These are phyloP conservation scores for Nanger granti DNA, from an alignment of 2,113 vertebrate species.

Conservation along the genomic window DNA sequence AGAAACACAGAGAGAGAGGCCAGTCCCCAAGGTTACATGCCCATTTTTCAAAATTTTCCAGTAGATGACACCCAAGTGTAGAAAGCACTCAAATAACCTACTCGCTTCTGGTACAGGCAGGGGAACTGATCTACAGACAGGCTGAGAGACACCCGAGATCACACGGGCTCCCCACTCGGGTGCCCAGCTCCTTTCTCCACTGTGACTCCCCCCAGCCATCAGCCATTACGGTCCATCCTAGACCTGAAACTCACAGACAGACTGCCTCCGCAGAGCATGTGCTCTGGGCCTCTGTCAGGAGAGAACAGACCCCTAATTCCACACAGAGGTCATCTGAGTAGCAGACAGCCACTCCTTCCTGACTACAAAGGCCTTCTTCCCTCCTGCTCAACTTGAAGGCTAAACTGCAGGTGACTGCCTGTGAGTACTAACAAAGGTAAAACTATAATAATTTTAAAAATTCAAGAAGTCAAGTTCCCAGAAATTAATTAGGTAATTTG, in stretches of 20 bases:
- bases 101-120: accelerated
- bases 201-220: accelerated
- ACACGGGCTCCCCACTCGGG: accelerated
- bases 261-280: accelerated
- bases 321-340: accelerated
- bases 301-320: accelerated
- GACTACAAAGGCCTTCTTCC: background rate
- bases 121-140: background rate
- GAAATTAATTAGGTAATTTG: conserved; percentile 65
- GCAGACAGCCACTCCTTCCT: accelerated
- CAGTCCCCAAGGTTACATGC: accelerated
- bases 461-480: conserved; percentile 19
- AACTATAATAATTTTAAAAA: background rate
- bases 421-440: background rate
- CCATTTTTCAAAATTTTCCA: accelerated
- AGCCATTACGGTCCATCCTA: accelerated
- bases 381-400: background rate
- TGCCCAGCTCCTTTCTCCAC: accelerated
- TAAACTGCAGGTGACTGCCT: background rate
- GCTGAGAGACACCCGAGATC: accelerated
- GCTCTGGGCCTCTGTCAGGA: background rate
- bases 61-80: background rate
- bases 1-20: no score
- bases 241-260: no score
- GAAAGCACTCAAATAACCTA: accelerated